phyloP scores from a whole-genome alignment of 2,888 invertebrate genomes.

The Rutpela maculata region DNA sequence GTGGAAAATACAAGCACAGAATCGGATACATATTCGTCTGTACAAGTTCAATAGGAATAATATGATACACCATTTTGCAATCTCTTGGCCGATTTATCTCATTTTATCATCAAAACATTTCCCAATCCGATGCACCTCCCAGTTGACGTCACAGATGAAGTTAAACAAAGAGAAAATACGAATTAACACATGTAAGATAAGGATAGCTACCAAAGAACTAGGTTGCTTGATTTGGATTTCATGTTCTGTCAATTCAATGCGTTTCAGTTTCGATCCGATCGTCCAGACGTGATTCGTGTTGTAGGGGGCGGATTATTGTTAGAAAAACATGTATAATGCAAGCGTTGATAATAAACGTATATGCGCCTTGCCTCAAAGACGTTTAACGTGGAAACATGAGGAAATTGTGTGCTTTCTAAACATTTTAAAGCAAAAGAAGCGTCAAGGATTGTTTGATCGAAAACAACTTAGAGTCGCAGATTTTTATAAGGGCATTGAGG shows the following conservation, averaged over 20 bases:
- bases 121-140: neutral
- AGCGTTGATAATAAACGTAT: neutral
- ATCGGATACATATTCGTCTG: too few species aligned
- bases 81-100: too few species aligned
- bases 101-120: neutral
- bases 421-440: constrained; percentile 6
- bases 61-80: neutral
- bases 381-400: constrained; percentile 10
- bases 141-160: neutral
- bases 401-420: constrained; percentile 22
- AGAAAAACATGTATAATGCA: neutral
- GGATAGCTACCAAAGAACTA: neutral
- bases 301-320: too few species aligned
- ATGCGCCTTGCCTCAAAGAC: neutral
- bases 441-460: constrained; percentile 10
- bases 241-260: neutral
- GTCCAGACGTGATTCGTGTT: neutral
- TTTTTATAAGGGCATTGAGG: constrained; percentile 5
- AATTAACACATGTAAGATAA: neutral
- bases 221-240: neutral
- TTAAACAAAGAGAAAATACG: neutral
- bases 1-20: too few species aligned
- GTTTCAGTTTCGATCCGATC: constrained; percentile 16
- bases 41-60: too few species aligned
- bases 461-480: neutral